phyloP scores from a whole-genome alignment of 2,888 invertebrate species.

The Philopedon plagiatum region DNA sequence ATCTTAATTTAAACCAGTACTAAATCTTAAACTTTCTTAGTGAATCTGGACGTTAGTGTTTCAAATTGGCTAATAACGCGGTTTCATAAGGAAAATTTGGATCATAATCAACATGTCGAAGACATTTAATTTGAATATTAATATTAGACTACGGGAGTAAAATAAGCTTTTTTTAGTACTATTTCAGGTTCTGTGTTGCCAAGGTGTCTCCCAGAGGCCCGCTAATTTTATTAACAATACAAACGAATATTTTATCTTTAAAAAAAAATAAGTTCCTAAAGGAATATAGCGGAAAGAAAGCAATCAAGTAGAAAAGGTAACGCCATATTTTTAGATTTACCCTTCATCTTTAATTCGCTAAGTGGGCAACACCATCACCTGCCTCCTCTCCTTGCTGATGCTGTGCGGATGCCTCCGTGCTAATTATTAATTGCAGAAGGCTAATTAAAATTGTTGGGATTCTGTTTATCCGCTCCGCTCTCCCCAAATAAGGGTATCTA shows the following conservation, averaged over 20 bases:
- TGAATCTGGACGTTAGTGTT: no score
- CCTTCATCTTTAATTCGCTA: constrained; percentile 22
- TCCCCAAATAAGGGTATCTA: constrained; percentile 61
- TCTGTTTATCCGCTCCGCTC: constrained; percentile 57
- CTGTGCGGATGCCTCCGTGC: constrained; percentile 31
- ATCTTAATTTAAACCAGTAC: no score
- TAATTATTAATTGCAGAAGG: constrained; percentile 60
- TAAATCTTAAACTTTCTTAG: no score
- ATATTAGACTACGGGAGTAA: no score
- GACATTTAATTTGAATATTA: no score
- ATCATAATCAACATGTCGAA: no score
- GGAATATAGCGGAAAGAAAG: not conserved
- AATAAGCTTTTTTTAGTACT: no score
- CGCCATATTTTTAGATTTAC: constrained; percentile 4
- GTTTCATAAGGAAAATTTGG: no score
- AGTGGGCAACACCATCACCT: constrained; percentile 12
- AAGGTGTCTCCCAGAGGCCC: no score
- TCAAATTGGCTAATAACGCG: no score
- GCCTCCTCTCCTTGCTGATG: not conserved
- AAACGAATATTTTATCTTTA: not conserved
- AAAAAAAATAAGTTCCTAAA: not conserved
- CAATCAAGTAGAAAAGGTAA: constrained; percentile 2
- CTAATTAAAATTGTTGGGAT: constrained; percentile 61
- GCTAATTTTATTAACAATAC: no score
- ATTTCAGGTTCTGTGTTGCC: no score